Base-by-base conservation (phyloP, 1,140 invertebrate genomes). In the Paralvinella palmiformis region DNA sequence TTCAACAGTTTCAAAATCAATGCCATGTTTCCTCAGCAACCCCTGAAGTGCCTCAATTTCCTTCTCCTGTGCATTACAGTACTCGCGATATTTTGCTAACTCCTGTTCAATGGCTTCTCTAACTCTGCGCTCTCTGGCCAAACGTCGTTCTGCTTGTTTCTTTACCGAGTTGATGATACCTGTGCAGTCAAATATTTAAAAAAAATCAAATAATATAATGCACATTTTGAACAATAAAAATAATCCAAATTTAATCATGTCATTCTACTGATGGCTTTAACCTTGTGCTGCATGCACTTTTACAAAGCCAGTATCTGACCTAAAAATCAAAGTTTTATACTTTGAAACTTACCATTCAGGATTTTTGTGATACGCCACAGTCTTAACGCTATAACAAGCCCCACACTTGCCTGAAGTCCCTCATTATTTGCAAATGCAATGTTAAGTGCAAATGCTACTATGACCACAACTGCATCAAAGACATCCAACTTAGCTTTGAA, bases 101-200 rank as follows among this genome's bases (percentile, higher is more conserved):
- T 81, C 79, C 62, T 78, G 73, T 62, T 81, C 79, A 45, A 75
- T 66, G 0, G 72, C 75, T 64, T 75, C 70, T 24, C 73, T 55
- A 4, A 70, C 55, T 29, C 69, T 59, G 33, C 62, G 62, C 62
- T 81, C 79, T 62, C 69, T 68, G 17, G 70, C 62, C n/a, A 80
- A 62, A 53, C 73, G 75, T 32, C 76, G 74, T 29, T 80, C 79
- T 33, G 78, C 71, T 63, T 80, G 74, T 24, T 67, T 71, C 66
- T 79, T 79, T 0, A 81, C 75, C 31, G 79, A 80, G 59, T 80
- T 50, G 4, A 81, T 73, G 56, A 81, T 77, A 36, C 79, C 79
- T 80, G 66, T n/a, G 27, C 41, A 62, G 15, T 24, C n/a, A 35
- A 1, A 29, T 22, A 32, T 32, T n/a, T n/a, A 48, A 24, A 61